Base-by-base conservation (phyloP, 2,888 invertebrate genomes). In the Thymelicus acteon region DNA sequence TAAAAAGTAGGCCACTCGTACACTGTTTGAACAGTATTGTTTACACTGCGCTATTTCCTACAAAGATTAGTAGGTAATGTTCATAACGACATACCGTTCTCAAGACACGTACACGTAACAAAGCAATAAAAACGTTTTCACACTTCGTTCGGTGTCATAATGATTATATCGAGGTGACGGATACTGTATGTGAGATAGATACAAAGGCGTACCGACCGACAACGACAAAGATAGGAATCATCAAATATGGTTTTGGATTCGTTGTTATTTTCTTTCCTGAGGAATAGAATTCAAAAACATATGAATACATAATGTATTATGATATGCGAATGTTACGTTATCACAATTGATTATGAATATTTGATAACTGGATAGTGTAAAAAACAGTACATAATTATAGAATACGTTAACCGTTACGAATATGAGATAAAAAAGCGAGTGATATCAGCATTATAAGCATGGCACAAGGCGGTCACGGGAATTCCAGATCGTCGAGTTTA, bases 1-100 rank as follows among this genome's bases (percentile, higher is more conserved):
- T 73, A 75, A 75, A 67, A 72, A 70, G 63, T 63, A 63, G 74
- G 60, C 19, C 70, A 52, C 60, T 24, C 49, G n/a, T 24, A 49
- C 19, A 60, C 24, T 49, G 58, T 60, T 63, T 13, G 37, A 37
- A 66, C 31, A 31, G 57, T 48, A 63, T 58, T 63, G 69, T 69
- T 69, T 63, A 63, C 63, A 39, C 49, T 47, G 54, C 13, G 37
- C 31, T 40, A 44, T 57, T 69, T 44, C 37, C 19, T 24, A 39
- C 47, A 62, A 57, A 62, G 62, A 57, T 63, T 58, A 47, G 49
- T 58, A 24, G 58, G 57, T 63, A 69, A 62, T 69, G 69, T 40
- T 69, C 69, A 52, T 69, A 69, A 62, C 67, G 62, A 62, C 57
- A 69, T 69, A 63, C 63, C 58, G 49, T 63, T 69, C 63, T 69